Percentiles rank a stretch among this genome's conserved stretches.
These are phyloP conservation scores for Meganola albula DNA, from an alignment of 2,888 invertebrate genomes.

Conservation along the genomic window DNA sequence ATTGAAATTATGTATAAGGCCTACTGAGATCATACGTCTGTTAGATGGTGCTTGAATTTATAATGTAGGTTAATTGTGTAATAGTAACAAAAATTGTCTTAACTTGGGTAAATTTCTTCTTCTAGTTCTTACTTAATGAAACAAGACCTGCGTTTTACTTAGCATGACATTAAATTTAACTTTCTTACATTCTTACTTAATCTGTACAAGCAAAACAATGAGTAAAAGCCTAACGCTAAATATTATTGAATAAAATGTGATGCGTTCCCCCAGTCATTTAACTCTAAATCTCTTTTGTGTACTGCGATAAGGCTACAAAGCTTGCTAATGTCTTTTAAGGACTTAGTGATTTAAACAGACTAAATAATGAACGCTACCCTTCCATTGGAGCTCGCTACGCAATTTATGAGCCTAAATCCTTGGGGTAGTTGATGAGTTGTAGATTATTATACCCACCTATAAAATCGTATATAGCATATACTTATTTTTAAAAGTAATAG, in stretches of 20 bases:
- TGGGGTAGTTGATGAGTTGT: slow-evolving; percentile 27
- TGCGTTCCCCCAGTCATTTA: slow-evolving; percentile 43
- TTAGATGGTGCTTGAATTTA: no score
- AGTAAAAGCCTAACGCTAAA: slow-evolving; percentile 33
- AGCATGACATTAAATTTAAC: no score
- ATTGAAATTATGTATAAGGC: no score
- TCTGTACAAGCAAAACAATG: slow-evolving; percentile 12
- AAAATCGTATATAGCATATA: no score
- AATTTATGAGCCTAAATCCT: slow-evolving; percentile 62
- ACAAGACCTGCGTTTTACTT: no score
- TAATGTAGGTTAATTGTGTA: no score
- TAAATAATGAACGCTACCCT: slow-evolving; percentile 76
- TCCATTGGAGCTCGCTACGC: slow-evolving; percentile 43
- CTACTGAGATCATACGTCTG: no score
- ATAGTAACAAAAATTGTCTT: no score
- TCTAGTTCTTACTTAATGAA: no score
- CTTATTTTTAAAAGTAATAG: slow-evolving; percentile 9
- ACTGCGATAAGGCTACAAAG: slow-evolving; percentile 73
- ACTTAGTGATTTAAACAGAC: slow-evolving; percentile 79
- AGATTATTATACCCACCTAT: no score
- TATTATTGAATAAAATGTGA: slow-evolving; percentile 55
- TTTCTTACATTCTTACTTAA: no score
- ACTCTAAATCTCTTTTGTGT: slow-evolving; percentile 73
- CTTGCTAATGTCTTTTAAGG: slow-evolving; percentile 77
- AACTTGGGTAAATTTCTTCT: no score